Evolutionary conservation across 2,888 invertebrate species (phyloP).

Genomic region (Capitulum mitella): DNA sequence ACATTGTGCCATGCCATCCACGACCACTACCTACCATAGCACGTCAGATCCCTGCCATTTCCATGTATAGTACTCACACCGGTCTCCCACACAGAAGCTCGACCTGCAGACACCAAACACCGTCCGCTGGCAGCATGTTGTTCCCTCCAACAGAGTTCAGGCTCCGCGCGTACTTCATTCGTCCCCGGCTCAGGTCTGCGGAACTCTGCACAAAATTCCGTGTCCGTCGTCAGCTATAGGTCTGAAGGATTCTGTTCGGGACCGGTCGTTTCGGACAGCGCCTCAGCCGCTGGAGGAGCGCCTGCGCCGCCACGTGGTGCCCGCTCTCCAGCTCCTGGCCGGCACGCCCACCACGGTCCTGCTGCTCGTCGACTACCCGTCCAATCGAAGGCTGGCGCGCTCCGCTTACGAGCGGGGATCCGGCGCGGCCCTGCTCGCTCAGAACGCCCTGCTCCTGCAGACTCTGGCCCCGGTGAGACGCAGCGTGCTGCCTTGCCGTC

Average conservation of each 20-base stretch:
- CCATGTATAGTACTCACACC: no score
- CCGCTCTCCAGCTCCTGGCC: background rate
- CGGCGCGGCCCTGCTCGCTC: background rate
- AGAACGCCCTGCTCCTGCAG: background rate
- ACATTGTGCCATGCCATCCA: no score
- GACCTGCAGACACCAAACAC: no score
- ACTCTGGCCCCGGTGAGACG: background rate
- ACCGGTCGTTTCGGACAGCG: background rate
- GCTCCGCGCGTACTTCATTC: no score
- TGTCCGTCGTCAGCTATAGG: background rate
- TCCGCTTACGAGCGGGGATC: background rate
- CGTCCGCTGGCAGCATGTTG: no score
- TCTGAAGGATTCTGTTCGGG: background rate
- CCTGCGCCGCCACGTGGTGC: background rate
- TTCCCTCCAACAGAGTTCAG: no score
- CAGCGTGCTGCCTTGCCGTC: no score
- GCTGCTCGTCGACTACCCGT: constrained; percentile 1
- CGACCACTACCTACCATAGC: no score
- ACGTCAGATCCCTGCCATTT: no score
- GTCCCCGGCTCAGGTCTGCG: no score
- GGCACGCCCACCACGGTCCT: background rate
- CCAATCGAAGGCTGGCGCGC: background rate
- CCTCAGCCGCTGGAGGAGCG: background rate
- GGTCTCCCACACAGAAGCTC: no score
- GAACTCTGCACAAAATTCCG: no score